Evolutionary conservation across 2,113 vertebrate species (phyloP).

Genomic region (Corydoras maculifer): DNA sequence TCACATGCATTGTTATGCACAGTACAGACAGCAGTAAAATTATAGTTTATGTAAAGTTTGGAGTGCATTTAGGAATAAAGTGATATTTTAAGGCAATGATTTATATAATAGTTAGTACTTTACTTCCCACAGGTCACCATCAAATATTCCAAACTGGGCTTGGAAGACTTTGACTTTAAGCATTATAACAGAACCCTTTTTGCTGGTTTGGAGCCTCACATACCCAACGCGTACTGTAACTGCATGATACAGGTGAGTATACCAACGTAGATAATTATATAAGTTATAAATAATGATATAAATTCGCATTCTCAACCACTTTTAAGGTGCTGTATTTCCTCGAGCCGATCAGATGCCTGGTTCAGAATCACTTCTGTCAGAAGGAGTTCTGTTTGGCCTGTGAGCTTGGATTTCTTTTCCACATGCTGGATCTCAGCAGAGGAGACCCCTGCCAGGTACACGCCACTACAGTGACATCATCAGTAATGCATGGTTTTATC

Average conservation of each 20-base stretch:
- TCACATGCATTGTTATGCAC: too few relatives aligned
- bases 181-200: conserved; percentile 98
- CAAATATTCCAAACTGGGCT: conserved; percentile 94
- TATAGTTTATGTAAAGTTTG: too few relatives aligned
- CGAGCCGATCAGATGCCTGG: conserved; percentile 90
- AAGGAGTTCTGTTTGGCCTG: conserved; percentile 98
- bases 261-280: not conserved
- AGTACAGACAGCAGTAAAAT: too few relatives aligned
- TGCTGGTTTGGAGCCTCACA: conserved; percentile 95
- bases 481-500: too few relatives aligned
- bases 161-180: conserved; percentile 98
- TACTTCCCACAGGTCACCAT: conserved; percentile 81
- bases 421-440: conserved; percentile 93
- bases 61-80: too few relatives aligned
- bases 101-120: not conserved
- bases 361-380: conserved; percentile 96
- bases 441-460: conserved; percentile 92
- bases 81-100: too few relatives aligned
- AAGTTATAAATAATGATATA: not conserved
- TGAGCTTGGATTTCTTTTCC: conserved; percentile 93
- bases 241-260: conserved; percentile 92
- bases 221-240: conserved; percentile 98
- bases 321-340: conserved; percentile 89
- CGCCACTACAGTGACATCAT: not conserved
- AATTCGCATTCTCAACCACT: not conserved